A percentile compares a stretch with the other conserved stretches of the same genome.
phyloP scores from a whole-genome alignment of 2,888 invertebrate species.

The Acleris literana region DNA sequence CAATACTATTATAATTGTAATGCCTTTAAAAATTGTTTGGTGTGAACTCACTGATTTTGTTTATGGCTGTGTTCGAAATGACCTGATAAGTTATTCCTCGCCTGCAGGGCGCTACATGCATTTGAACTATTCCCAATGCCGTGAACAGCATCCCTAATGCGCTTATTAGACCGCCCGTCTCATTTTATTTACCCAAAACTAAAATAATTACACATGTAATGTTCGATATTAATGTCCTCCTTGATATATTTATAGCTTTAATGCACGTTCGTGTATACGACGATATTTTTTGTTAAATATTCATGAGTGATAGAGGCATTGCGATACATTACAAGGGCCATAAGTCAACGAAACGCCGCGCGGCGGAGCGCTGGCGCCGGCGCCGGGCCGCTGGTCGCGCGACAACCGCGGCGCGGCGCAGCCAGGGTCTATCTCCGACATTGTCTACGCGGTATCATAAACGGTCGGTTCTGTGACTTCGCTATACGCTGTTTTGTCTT shows the following conservation, averaged over 20 bases:
- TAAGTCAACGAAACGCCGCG: slow-evolving; percentile 78
- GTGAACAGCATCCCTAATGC: slow-evolving; percentile 67
- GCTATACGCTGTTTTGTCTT: too few relatives aligned
- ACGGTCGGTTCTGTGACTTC: too few relatives aligned
- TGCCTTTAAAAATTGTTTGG: slow-evolving; percentile 17
- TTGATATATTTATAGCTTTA: slow-evolving; percentile 74
- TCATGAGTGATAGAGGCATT: slow-evolving; percentile 81
- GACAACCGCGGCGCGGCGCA: slow-evolving; percentile 44
- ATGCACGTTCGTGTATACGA: slow-evolving; percentile 59
- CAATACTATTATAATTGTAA: too few relatives aligned
- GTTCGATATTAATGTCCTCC: slow-evolving; percentile 61
- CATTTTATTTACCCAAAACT: slow-evolving; percentile 66
- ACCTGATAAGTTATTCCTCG: slow-evolving; percentile 53
- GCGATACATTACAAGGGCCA: slow-evolving; percentile 76
- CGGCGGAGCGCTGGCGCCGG: slow-evolving; percentile 49
- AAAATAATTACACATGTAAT: slow-evolving; percentile 71
- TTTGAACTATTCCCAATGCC: slow-evolving; percentile 51
- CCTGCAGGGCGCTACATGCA: slow-evolving; percentile 59
- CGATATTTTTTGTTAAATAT: slow-evolving; percentile 79
- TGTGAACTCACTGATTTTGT: slow-evolving; percentile 31
- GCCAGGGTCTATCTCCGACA: slow-evolving; percentile 4
- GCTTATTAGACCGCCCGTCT: slow-evolving; percentile 65
- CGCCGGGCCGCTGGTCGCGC: slow-evolving; percentile 47
- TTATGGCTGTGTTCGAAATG: slow-evolving; percentile 27
- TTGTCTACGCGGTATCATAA: too few relatives aligned